Conservation (phyloP, 1,140 invertebrate genomes). For the Neodiprion virginianus region DNA sequence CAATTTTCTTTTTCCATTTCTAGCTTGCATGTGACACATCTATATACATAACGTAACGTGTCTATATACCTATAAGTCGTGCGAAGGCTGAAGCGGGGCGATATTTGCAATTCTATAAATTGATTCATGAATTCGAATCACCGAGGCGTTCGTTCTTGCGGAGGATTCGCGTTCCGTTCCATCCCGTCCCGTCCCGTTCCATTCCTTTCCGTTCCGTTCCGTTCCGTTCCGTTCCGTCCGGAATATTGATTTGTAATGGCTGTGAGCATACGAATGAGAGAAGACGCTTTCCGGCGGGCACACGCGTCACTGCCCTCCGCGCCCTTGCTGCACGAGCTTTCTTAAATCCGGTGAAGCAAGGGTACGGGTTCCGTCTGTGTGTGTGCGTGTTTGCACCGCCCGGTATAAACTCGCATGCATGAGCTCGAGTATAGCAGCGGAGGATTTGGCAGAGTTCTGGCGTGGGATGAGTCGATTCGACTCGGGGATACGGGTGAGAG, state of each 20-base stretch:
- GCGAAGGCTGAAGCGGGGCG: neutral
- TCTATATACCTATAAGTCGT: too few species aligned
- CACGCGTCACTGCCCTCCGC: conserved; percentile 59
- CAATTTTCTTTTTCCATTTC: too few species aligned
- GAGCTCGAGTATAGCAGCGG: conserved; percentile 17
- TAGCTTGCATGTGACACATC: too few species aligned
- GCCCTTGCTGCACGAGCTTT: conserved; percentile 33
- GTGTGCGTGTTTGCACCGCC: conserved; percentile 34
- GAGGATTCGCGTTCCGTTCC: conserved; percentile 26
- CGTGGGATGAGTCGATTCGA: conserved; percentile 8
- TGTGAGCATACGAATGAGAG: conserved; percentile 59
- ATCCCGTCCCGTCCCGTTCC: conserved; percentile 28
- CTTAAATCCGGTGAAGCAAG: neutral
- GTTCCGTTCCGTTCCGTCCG: conserved; percentile 28
- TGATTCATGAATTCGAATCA: conserved; percentile 19
- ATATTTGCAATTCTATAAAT: conserved; percentile 9
- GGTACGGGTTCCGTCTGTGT: neutral
- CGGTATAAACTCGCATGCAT: conserved; percentile 16
- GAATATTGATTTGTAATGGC: conserved; percentile 57
- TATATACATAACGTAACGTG: too few species aligned
- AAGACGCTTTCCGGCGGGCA: conserved; percentile 59
- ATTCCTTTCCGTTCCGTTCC: conserved; percentile 25
- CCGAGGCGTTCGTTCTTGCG: conserved; percentile 2
- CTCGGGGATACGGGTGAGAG: conserved; percentile 11
- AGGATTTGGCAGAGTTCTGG: conserved; percentile 23